Evolutionary conservation across 2,113 vertebrate species (phyloP).

Genomic region (Malaclemys terrapin): DNA sequence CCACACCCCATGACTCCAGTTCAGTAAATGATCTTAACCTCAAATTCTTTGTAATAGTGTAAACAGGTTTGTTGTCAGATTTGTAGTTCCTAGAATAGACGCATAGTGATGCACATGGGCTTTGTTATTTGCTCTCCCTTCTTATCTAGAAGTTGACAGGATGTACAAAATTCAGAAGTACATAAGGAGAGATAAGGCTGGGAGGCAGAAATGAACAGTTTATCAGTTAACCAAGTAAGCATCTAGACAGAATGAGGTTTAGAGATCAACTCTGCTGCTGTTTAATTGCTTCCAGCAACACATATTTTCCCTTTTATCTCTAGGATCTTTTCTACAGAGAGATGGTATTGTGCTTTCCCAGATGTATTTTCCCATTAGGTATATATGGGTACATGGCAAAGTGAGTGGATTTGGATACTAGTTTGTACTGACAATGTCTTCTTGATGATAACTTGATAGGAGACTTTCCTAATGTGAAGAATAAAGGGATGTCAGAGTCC

Average conservation of each 20-base stretch:
- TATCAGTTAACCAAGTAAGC: neutral
- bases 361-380: neutral
- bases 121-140: neutral
- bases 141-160: neutral
- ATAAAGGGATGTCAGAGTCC: neutral
- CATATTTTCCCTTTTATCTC: neutral
- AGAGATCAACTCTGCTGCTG: neutral
- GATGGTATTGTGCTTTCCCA: neutral
- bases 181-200: neutral
- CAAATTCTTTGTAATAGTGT: fast-evolving
- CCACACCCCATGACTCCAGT: neutral
- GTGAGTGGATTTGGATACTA: neutral
- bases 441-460: neutral
- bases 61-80: fast-evolving
- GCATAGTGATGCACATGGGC: fast-evolving
- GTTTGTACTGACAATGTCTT: neutral
- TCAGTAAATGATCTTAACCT: neutral
- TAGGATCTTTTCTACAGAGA: neutral
- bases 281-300: neutral
- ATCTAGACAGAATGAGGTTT: neutral
- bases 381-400: fast-evolving
- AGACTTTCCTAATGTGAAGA: neutral
- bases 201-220: neutral
- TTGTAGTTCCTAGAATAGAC: neutral
- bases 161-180: neutral